Conservation (phyloP, 2,797 vertebrate genomes). For the Ciconia nigra region DNA sequence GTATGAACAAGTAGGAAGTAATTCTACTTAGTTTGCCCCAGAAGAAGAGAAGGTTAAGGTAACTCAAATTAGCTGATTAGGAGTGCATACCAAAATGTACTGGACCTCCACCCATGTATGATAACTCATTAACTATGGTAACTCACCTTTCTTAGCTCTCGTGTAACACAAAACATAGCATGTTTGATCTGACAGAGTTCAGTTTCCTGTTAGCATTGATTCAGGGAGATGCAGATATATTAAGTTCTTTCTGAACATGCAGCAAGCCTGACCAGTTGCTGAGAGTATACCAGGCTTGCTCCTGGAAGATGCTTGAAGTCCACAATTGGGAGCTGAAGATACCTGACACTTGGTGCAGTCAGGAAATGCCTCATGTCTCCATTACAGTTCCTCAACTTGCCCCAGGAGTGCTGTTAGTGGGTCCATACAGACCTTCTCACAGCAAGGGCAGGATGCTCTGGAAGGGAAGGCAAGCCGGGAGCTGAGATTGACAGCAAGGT, state of each 20-base stretch:
- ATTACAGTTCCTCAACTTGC: accelerated
- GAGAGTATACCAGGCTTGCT: not conserved
- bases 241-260: not conserved
- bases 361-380: not conserved
- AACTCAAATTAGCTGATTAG: not conserved
- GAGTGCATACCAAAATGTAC: not conserved
- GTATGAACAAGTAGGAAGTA: not conserved
- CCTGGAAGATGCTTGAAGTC: not conserved
- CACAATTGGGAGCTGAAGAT: not conserved
- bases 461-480: too few species aligned
- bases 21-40: not conserved
- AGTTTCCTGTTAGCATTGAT: not conserved
- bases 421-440: accelerated
- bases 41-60: not conserved
- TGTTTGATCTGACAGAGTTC: not conserved
- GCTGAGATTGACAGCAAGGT: not conserved
- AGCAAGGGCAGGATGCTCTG: not conserved
- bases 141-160: not conserved
- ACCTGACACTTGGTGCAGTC: not conserved
- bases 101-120: not conserved
- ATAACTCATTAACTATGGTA: not conserved
- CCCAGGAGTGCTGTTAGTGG: not conserved
- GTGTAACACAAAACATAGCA: too few species aligned
- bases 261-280: not conserved
- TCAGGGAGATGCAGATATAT: not conserved